phyloP scores from a whole-genome alignment of 2,113 vertebrate genomes.

The Malurus cyaneus region DNA sequence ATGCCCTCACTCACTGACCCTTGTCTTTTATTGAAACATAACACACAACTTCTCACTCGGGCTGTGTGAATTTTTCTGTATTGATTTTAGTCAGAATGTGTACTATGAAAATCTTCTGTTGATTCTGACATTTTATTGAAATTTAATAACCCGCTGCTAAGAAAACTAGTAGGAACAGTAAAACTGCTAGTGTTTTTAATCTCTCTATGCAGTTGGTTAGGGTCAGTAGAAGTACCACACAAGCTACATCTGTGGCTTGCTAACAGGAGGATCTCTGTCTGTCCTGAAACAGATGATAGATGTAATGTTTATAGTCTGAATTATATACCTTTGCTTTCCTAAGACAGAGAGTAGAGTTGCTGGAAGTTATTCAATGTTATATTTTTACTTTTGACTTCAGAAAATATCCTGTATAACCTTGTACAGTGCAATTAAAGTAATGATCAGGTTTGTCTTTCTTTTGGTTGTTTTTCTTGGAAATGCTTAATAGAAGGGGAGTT shows the following conservation, averaged over 20 bases:
- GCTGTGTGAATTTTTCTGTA: not conserved
- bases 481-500: not conserved
- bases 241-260: not conserved
- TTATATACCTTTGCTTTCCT: not conserved
- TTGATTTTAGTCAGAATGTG: not conserved
- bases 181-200: not conserved
- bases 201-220: not conserved
- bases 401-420: not conserved
- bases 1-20: not conserved
- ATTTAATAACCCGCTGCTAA: not conserved
- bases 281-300: not conserved
- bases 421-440: not conserved
- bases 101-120: not conserved
- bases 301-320: not conserved
- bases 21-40: slow-evolving; percentile 15
- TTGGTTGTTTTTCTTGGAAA: not conserved
- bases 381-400: not conserved
- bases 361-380: not conserved
- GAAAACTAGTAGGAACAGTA: not conserved
- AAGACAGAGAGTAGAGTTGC: not conserved
- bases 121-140: not conserved
- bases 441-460: not conserved
- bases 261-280: not conserved
- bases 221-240: not conserved
- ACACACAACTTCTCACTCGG: not conserved